Percentiles rank a stretch among this genome's conserved stretches.
phyloP scores from a whole-genome alignment of 1,140 invertebrate genomes.

The Microplitis mediator region DNA sequence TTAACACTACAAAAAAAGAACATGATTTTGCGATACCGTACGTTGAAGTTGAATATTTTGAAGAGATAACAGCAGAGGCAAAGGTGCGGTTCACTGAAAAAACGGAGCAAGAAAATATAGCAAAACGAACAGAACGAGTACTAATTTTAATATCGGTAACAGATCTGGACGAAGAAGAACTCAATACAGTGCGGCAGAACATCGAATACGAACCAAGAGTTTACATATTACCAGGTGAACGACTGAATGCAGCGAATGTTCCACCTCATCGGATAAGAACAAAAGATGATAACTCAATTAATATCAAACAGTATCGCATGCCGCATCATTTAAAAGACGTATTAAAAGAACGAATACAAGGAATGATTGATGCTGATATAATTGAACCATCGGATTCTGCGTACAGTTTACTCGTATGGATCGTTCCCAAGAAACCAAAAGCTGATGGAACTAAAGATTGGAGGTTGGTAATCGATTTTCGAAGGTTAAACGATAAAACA shows the following conservation, averaged over 20 bases:
- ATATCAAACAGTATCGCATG: neutral
- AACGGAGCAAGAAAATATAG: no score
- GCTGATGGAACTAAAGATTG: neutral
- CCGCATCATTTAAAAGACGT: neutral
- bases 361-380: neutral
- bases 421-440: neutral
- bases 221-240: conserved; percentile 1
- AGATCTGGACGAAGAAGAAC: no score
- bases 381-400: neutral
- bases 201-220: no score
- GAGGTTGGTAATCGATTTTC: neutral
- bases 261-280: conserved; percentile 13
- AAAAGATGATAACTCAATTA: neutral
- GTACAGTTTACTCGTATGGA: neutral
- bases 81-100: no score
- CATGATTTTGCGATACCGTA: no score
- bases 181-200: no score
- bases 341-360: neutral
- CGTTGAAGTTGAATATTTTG: no score
- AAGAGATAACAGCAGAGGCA: neutral
- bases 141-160: no score
- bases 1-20: no score
- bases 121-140: no score
- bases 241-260: neutral
- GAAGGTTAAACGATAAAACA: neutral